Evolutionary conservation across 2,797 vertebrate genomes (phyloP).

Genomic region (Argyrosomus regius): DNA sequence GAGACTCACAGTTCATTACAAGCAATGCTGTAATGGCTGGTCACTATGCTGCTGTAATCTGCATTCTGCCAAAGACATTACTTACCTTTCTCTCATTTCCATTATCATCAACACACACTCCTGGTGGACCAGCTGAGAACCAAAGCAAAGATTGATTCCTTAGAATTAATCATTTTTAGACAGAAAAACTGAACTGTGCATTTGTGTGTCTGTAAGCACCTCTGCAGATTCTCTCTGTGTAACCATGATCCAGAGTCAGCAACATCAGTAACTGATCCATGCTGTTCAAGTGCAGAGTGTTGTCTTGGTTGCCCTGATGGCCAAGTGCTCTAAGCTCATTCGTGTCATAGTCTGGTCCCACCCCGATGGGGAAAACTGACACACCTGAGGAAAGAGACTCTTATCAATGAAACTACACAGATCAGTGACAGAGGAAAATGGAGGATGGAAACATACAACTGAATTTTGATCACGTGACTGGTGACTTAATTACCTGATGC

Average conservation of each 20-base stretch:
- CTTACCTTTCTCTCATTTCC: conserved; percentile 92
- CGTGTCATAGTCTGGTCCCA: conserved; percentile 87
- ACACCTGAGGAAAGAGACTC: conserved; percentile 83
- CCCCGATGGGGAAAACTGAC: conserved; percentile 91
- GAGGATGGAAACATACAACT: background rate
- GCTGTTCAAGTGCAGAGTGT: conserved; percentile 87
- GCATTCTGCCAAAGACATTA: background rate
- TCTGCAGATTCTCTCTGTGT: conserved; percentile 91
- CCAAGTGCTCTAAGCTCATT: conserved; percentile 87
- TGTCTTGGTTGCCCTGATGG: conserved; percentile 83
- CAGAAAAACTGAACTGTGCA: background rate
- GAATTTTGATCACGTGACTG: background rate
- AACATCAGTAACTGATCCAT: conserved; percentile 90
- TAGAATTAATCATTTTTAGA: background rate
- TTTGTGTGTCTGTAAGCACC: conserved; percentile 79
- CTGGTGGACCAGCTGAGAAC: conserved; percentile 88
- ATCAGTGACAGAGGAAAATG: background rate
- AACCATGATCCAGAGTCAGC: conserved; percentile 85
- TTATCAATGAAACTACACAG: background rate
- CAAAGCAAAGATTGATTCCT: conserved; percentile 47
- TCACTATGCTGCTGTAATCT: background rate
- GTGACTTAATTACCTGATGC: conserved; percentile 81
- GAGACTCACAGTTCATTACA: conserved; percentile 10
- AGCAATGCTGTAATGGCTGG: background rate
- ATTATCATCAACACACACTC: conserved; percentile 92